Conservation (phyloP, 2,888 invertebrate species). For the Hoplodrina blanda region DNA sequence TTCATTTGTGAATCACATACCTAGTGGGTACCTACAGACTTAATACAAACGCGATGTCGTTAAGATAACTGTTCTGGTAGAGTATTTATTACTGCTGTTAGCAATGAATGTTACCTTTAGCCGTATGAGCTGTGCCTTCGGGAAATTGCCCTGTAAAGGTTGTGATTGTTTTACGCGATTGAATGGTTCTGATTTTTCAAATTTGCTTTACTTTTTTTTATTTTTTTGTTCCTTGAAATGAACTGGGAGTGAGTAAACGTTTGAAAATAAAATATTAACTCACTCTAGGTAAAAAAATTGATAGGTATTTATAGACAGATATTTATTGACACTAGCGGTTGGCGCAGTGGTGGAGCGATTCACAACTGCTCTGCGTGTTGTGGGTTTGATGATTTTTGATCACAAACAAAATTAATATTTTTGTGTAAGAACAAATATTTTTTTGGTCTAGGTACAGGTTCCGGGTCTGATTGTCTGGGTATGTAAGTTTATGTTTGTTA, state of each 20-base stretch:
- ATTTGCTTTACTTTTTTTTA: background rate
- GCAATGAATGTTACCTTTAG: slow-evolving; percentile 71
- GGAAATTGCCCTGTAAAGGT: slow-evolving; percentile 39
- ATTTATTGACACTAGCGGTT: too few relatives aligned
- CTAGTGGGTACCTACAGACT: slow-evolving; percentile 18
- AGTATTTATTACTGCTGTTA: slow-evolving; percentile 74
- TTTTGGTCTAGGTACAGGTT: too few relatives aligned
- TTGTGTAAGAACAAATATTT: too few relatives aligned
- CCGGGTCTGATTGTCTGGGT: too few relatives aligned
- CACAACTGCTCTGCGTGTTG: too few relatives aligned
- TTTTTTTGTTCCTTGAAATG: background rate
- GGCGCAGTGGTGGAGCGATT: too few relatives aligned
- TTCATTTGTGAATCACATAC: slow-evolving; percentile 48
- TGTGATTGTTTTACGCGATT: slow-evolving; percentile 37
- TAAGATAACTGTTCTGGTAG: slow-evolving; percentile 68
- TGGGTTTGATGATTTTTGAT: too few relatives aligned
- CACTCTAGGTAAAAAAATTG: too few relatives aligned
- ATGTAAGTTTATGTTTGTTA: too few relatives aligned
- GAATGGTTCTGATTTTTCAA: background rate
- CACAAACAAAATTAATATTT: too few relatives aligned
- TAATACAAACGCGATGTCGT: slow-evolving; percentile 66
- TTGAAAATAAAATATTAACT: too few relatives aligned
- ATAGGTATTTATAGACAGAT: too few relatives aligned
- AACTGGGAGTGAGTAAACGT: background rate
- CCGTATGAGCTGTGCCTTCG: slow-evolving; percentile 22